Evolutionary conservation across 2,113 vertebrate species (phyloP), one percentile per base, ranked within the genome.

Genomic region (Halichoeres trimaculatus): DNA sequence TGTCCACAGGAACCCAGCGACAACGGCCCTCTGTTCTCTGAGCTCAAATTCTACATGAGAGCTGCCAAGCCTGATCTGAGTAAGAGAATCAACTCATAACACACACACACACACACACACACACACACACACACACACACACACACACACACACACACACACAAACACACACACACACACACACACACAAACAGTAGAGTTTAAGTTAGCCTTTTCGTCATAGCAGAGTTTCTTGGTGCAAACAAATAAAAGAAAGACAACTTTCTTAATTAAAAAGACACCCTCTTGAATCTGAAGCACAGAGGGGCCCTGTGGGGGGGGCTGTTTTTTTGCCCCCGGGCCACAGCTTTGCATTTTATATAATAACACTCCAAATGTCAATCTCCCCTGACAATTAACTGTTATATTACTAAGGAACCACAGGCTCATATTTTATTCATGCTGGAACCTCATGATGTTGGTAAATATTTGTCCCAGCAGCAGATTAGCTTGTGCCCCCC

Each of bases 31-130:
- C 95, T 99, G 53, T 99, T 99, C 90, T 97, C 95, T 52, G 98
- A 99, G 90, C 93, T 98, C 78, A 97, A 96, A 91, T 98, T 99
- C 88, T 99, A 99, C 95, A 97, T 96, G 94, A 88, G 97, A 94
- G 96, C 97, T 82, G 97, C 97, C 68, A 98, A 98, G 74, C 95
- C 97, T 62, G 96, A 98, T 59, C 93, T 95, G 91, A 98, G 98
- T 99, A 95, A 95, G 97, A 45, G 43, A 16, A 2, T 17, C 43
- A 45, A 30, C 30, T 30, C 30, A 30, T 30, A 14, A 19, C 40
- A 14, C 40, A 41, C 40, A 13, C 12, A 41, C 40, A 41, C 40
- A 41, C 40, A 41, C 40, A 41, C 40, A 41, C 40, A 41, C 40
- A 41, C 40, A 13, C 40, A 41, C 13, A 14, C 40, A 41, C 40